phyloP scores from a whole-genome alignment of 2,888 invertebrate genomes.

The Caenorhabditis sp. region DNA sequence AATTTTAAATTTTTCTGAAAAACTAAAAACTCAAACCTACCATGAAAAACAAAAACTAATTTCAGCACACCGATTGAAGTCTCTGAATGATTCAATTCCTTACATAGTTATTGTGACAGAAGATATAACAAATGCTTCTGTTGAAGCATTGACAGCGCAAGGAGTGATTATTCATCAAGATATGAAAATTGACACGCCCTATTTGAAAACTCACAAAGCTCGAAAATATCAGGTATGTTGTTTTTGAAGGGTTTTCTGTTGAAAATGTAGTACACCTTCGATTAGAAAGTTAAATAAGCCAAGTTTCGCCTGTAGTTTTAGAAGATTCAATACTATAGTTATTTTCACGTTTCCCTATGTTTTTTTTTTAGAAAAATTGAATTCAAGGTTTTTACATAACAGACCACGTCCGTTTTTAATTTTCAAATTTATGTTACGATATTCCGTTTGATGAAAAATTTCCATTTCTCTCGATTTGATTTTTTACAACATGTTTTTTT shows the following conservation, averaged over 20 bases:
- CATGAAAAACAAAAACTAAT: neutral
- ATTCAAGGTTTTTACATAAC: no score
- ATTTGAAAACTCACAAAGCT: constrained; percentile 49
- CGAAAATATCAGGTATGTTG: constrained; percentile 57
- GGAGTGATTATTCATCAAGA: constrained; percentile 46
- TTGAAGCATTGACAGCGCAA: constrained; percentile 36
- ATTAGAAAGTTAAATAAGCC: neutral
- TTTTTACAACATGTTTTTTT: no score
- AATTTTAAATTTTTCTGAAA: no score
- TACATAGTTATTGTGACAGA: constrained; percentile 60
- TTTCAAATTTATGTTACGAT: no score
- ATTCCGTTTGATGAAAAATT: no score
- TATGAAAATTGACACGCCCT: constrained; percentile 61
- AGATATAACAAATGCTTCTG: constrained; percentile 46
- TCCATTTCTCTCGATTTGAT: no score
- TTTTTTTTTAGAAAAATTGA: no score
- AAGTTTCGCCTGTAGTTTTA: no score
- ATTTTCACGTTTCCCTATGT: no score
- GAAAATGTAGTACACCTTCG: neutral
- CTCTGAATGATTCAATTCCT: constrained; percentile 45
- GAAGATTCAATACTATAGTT: no score
- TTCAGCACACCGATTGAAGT: constrained; percentile 50
- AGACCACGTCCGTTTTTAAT: no score
- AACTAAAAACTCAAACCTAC: neutral
- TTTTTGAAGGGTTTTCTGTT: neutral